Evolutionary conservation across 2,113 vertebrate species (phyloP), one percentile per base, ranked within the genome.

Genomic region (Osmerus eperlanus): DNA sequence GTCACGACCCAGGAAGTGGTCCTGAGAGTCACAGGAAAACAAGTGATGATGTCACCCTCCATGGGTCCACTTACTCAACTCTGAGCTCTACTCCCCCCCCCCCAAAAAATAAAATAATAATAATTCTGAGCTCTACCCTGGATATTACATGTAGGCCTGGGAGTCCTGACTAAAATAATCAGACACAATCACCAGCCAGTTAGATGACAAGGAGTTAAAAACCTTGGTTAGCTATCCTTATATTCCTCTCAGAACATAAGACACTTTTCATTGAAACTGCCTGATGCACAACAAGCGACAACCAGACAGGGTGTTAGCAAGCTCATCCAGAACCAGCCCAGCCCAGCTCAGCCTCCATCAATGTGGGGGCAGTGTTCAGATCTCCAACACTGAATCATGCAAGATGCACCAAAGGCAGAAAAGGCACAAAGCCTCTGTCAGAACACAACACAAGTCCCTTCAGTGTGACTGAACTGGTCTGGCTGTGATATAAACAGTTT

Each of bases 271-370:
- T 5, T 47, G 41, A 47, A 47, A 8, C 41, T 47, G 41, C 41
- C 41, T 47, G 41, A 47, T 11, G 86, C 91, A 84, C 91, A 85
- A 89, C 88, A 94, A 90, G 92, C 89, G 91, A 88, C 74, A 82
- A 90, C 89, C 92, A 87, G 82, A 87, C 84, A 89, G 81, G 81
- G 65, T 81, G 87, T 94, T 93, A 93, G 81, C 80, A 77, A 55
- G 67, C 85, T 21, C 32, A 36, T 7, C 80, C 76, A 77, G 29
- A 80, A 32, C 88, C 81, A 47, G 41, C 41, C 9, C 9, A 47
- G 41, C 41, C 7, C 41, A 47, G 41, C 41, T 1, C 41, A 47
- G 9, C 41, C 41, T 11, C 41, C 41, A 47, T 47, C 41, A 47
- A 47, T 47, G 41, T 47, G 41, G 9, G 41, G 41, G 41, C 41